These are phyloP conservation scores for Psephotus haematonotus DNA, from an alignment of 2,113 vertebrate species.

Conservation along the genomic window DNA sequence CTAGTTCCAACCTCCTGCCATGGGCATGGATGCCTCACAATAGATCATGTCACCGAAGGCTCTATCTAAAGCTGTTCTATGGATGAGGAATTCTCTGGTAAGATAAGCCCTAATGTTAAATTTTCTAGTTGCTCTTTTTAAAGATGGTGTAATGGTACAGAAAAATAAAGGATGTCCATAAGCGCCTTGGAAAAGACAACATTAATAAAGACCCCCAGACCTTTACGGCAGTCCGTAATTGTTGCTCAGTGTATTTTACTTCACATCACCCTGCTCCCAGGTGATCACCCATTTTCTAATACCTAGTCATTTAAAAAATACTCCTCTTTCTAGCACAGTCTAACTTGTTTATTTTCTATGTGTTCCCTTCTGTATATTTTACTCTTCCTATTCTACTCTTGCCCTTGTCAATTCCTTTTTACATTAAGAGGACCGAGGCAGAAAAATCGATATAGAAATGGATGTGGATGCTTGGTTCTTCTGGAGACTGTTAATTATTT, in stretches of 20 bases:
- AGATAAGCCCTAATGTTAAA: background rate
- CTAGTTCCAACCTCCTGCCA: background rate
- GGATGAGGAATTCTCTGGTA: background rate
- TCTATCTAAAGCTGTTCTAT: background rate
- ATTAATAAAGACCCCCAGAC: background rate
- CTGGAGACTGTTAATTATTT: background rate
- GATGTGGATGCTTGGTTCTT: background rate
- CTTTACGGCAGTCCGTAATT: background rate
- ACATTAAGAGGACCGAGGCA: background rate
- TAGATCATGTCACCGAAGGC: background rate
- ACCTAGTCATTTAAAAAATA: background rate
- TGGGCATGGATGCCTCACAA: background rate
- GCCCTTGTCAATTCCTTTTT: background rate
- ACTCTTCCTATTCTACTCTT: background rate
- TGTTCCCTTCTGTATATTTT: background rate
- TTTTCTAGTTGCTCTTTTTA: background rate
- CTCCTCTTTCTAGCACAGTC: background rate
- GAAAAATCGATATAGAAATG: background rate
- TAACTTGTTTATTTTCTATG: background rate
- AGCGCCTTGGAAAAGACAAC: background rate
- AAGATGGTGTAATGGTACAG: background rate
- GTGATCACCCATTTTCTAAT: background rate
- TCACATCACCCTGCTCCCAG: background rate
- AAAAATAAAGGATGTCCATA: background rate
- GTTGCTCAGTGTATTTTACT: background rate